These are phyloP conservation scores for Tragelaphus buxtoni DNA, from an alignment of 2,113 vertebrate genomes.

Conservation along the genomic window DNA sequence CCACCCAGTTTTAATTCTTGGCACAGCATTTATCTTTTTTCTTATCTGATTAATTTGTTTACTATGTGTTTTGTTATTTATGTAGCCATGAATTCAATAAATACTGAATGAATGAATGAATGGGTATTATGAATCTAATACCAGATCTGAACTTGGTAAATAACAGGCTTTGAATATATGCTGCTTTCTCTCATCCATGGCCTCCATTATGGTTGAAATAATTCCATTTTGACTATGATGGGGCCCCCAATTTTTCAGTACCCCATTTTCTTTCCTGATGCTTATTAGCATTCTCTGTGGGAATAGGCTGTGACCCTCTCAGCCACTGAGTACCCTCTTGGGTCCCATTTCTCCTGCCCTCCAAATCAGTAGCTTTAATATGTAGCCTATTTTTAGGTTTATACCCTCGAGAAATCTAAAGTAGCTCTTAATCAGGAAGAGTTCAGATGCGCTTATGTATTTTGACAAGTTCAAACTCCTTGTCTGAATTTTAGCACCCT, in stretches of 20 bases:
- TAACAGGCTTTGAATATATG: not conserved
- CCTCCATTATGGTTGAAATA: not conserved
- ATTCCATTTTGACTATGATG: not conserved
- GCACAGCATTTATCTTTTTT: not conserved
- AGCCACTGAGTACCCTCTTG: not conserved
- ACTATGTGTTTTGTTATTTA: not conserved
- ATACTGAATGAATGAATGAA: not conserved
- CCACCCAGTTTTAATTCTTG: not conserved
- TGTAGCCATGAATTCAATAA: not conserved
- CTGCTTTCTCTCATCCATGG: not conserved
- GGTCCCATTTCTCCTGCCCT: not conserved
- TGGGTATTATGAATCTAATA: not conserved
- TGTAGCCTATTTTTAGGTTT: not conserved
- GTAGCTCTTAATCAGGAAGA: not conserved
- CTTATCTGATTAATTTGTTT: not conserved
- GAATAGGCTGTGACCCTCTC: not conserved
- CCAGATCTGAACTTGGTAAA: not conserved
- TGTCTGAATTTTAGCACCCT: not conserved
- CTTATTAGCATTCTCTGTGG: not conserved
- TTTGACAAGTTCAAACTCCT: not conserved
- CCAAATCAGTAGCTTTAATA: not conserved
- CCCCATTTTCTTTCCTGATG: not conserved
- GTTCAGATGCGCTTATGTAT: not conserved
- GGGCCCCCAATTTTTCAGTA: not conserved
- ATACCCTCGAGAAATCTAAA: not conserved